phyloP scores from a whole-genome alignment of 2,113 vertebrate genomes.

The Notarius lentiginosus region DNA sequence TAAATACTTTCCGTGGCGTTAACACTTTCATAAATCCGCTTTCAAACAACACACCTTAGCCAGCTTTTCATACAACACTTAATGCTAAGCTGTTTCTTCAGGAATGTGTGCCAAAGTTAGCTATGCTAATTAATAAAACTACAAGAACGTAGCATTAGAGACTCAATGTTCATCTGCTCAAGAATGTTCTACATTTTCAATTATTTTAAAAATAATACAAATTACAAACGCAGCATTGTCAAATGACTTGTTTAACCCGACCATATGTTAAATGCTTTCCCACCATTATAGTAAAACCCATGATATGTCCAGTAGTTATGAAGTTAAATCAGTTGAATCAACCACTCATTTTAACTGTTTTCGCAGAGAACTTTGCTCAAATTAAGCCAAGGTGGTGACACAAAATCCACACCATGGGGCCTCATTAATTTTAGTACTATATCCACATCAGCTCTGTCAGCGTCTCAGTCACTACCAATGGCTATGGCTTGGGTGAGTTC shows the following conservation, averaged over 20 bases:
- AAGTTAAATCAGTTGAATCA: constrained; percentile 40
- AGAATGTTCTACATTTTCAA: neutral
- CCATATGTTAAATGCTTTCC: neutral
- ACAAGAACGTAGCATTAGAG: neutral
- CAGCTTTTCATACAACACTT: constrained; percentile 37
- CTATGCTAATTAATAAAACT: constrained; percentile 10
- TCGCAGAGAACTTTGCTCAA: neutral
- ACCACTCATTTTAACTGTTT: neutral
- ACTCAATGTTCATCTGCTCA: neutral
- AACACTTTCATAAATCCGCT: constrained; percentile 48
- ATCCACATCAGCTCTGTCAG: neutral
- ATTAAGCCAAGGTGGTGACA: constrained; percentile 14
- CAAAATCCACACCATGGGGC: constrained; percentile 21
- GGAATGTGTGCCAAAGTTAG: constrained; percentile 43
- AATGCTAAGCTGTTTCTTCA: constrained; percentile 44
- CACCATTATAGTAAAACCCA: neutral
- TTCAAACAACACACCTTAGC: constrained; percentile 39
- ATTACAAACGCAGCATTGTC: neutral
- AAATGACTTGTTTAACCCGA: neutral
- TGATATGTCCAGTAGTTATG: neutral
- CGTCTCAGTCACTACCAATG: neutral
- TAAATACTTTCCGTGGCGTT: constrained; percentile 54
- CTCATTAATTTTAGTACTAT: constrained; percentile 26
- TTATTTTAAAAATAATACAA: constrained; percentile 1
- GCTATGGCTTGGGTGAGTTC: neutral